These are phyloP conservation scores for Andricus quercusramuli DNA, from an alignment of 2,888 invertebrate genomes.

Conservation along the genomic window DNA sequence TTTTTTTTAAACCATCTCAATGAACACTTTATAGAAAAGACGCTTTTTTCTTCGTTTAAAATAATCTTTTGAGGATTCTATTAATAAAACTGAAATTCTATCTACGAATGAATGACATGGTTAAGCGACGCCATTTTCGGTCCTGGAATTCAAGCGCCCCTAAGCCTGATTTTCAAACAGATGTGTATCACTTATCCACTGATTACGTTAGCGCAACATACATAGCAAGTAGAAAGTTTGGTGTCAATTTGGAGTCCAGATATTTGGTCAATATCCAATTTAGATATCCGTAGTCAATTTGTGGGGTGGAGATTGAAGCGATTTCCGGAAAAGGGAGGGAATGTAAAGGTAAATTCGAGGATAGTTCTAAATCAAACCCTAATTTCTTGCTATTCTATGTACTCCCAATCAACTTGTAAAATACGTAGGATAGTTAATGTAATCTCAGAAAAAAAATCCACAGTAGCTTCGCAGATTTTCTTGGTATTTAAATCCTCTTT, in stretches of 20 bases:
- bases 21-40: too few relatives aligned
- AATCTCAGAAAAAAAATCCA: too few relatives aligned
- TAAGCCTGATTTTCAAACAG: not conserved
- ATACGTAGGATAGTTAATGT: too few relatives aligned
- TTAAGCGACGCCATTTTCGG: too few relatives aligned
- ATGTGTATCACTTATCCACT: not conserved
- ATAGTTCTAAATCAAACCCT: not conserved
- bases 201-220: not conserved
- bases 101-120: too few relatives aligned
- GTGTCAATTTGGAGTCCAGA: conserved; percentile 5
- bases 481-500: too few relatives aligned
- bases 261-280: conserved; percentile 7
- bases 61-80: too few relatives aligned
- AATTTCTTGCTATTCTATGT: not conserved
- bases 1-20: too few relatives aligned
- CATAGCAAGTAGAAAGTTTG: not conserved
- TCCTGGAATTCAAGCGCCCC: not conserved
- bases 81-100: too few relatives aligned
- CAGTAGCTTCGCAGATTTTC: too few relatives aligned
- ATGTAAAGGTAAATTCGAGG: not conserved
- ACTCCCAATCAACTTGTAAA: too few relatives aligned
- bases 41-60: too few relatives aligned
- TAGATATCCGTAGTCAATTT: not conserved
- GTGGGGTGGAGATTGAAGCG: not conserved
- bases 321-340: not conserved